These are phyloP conservation scores for Caenorhabditis japonica DNA, from an alignment of 2,888 invertebrate genomes.

Conservation along the genomic window DNA sequence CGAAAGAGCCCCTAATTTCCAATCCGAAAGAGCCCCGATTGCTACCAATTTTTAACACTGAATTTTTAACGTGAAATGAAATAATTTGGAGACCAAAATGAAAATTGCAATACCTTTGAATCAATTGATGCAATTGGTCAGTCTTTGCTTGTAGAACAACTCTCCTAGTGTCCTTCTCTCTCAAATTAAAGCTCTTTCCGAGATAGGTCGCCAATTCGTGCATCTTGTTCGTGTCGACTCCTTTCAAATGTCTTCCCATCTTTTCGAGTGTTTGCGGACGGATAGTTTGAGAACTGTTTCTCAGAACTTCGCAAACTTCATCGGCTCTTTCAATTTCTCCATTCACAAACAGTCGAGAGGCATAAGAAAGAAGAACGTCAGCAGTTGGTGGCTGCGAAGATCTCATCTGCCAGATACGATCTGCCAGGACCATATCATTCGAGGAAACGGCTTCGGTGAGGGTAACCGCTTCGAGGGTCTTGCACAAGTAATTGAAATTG, in stretches of 20 bases:
- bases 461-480: conserved; percentile 9
- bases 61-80: too few species aligned
- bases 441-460: conserved; percentile 25
- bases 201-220: conserved; percentile 35
- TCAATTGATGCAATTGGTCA: conserved; percentile 25
- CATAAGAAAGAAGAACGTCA: conserved; percentile 44
- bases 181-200: conserved; percentile 42
- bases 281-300: conserved; percentile 39
- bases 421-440: conserved; percentile 41
- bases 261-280: conserved; percentile 41
- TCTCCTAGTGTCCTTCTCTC: conserved; percentile 13
- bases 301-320: conserved; percentile 47
- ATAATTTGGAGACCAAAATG: too few species aligned
- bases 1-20: too few species aligned
- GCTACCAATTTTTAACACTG: too few species aligned
- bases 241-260: conserved; percentile 39
- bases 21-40: too few species aligned
- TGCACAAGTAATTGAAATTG: neutral
- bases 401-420: conserved; percentile 51
- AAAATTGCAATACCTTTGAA: conserved; percentile 28
- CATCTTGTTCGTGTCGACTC: conserved; percentile 33
- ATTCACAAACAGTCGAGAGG: conserved; percentile 39
- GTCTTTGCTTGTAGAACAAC: conserved; percentile 45
- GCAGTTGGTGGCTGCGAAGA: conserved; percentile 14
- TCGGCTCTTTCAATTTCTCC: conserved; percentile 42